A percentile compares a stretch with the other conserved stretches of the same genome.
phyloP scores from a whole-genome alignment of 2,113 vertebrate genomes.

The Cisticola juncidis region DNA sequence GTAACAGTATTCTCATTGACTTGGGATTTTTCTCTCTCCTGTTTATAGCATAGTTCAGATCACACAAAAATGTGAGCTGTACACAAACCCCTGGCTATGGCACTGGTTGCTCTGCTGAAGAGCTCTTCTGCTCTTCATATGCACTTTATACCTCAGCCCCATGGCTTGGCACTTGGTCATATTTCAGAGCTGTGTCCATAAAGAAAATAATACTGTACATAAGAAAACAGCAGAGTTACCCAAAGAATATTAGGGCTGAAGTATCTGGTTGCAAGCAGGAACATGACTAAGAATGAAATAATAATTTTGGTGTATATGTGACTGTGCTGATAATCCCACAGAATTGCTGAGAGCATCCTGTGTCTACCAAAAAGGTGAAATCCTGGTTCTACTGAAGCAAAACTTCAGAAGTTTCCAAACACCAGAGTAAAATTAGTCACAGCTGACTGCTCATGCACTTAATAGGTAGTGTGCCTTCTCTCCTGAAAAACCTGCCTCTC shows the following conservation, averaged over 20 bases:
- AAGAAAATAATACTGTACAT: background rate
- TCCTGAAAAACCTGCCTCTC: conserved; percentile 6
- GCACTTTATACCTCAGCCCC: background rate
- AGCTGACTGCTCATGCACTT: background rate
- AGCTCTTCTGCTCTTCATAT: background rate
- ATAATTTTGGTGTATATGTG: background rate
- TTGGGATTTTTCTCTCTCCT: background rate
- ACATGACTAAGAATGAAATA: background rate
- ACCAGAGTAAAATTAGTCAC: background rate
- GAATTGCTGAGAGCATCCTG: background rate
- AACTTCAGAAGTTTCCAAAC: background rate
- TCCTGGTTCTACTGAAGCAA: background rate
- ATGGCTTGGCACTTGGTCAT: background rate
- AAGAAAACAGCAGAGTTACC: background rate
- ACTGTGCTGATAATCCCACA: background rate
- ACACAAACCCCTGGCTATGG: background rate
- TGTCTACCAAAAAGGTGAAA: background rate
- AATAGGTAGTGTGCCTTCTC: background rate
- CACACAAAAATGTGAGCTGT: background rate
- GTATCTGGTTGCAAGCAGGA: background rate
- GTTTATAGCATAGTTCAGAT: background rate
- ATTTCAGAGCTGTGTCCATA: background rate
- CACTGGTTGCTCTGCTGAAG: background rate
- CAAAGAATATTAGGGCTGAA: background rate
- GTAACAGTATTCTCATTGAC: background rate